Conservation (phyloP, 2,888 invertebrate species). For the Ichneumoninae sp. region DNA sequence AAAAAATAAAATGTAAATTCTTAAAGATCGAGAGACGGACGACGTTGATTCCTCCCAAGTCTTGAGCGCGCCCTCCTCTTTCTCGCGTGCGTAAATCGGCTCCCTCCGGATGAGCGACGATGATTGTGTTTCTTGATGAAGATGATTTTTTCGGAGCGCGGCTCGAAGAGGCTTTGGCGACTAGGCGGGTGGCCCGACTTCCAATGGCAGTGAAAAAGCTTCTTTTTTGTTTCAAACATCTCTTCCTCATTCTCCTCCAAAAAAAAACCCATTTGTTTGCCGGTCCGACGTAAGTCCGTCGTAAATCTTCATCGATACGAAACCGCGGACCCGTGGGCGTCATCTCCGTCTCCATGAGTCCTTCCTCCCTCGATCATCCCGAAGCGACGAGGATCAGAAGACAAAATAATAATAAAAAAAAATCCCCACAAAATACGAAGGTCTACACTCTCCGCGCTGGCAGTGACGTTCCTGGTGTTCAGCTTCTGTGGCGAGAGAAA, state of each 20-base stretch:
- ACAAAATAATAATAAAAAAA: slow-evolving; percentile 30
- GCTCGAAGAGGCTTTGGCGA: slow-evolving; percentile 56
- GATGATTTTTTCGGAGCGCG: slow-evolving; percentile 35
- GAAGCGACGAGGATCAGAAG: slow-evolving; percentile 8
- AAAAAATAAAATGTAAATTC: slow-evolving; percentile 31
- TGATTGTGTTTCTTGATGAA: slow-evolving; percentile 6
- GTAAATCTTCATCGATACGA: neutral
- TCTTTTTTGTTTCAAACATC: slow-evolving; percentile 17
- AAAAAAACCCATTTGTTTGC: neutral
- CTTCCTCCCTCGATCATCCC: neutral
- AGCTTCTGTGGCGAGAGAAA: slow-evolving; percentile 70
- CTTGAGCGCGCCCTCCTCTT: slow-evolving; percentile 24
- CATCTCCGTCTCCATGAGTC: slow-evolving; percentile 1
- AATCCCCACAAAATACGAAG: slow-evolving; percentile 52
- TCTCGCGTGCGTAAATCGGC: slow-evolving; percentile 16
- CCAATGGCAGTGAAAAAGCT: slow-evolving; percentile 59
- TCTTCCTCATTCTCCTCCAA: neutral
- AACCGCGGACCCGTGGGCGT: neutral
- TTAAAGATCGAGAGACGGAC: slow-evolving; percentile 35
- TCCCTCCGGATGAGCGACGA: slow-evolving; percentile 1
- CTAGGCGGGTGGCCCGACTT: slow-evolving; percentile 63
- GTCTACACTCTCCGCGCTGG: slow-evolving; percentile 65
- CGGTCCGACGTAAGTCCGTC: neutral
- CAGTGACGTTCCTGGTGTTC: slow-evolving; percentile 68
- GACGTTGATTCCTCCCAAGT: slow-evolving; percentile 38